phyloP scores from a whole-genome alignment of 2,888 invertebrate species.

The Dendrolimus pini region DNA sequence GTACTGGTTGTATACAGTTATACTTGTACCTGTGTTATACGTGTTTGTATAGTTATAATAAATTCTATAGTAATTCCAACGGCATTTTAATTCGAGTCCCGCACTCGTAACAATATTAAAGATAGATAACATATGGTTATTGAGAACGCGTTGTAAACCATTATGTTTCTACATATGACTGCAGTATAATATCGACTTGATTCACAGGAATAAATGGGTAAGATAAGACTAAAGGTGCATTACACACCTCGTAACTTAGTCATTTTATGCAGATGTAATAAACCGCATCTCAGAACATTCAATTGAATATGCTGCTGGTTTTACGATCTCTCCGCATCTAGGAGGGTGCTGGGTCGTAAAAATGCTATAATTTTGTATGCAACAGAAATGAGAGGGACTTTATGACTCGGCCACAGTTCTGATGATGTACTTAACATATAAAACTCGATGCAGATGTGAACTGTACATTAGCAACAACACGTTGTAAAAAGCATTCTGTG shows the following conservation, averaged over 20 bases:
- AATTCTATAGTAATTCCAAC: too few species aligned
- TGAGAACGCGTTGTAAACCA: too few species aligned
- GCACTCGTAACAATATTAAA: too few species aligned
- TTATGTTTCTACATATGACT: too few species aligned
- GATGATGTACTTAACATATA: constrained; percentile 17
- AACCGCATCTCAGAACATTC: constrained; percentile 37
- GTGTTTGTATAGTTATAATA: too few species aligned
- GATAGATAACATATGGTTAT: too few species aligned
- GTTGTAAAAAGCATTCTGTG: not conserved
- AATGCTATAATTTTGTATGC: constrained; percentile 58
- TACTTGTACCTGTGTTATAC: too few species aligned
- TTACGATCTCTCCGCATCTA: constrained; percentile 45
- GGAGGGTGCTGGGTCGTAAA: constrained; percentile 49
- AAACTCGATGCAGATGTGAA: constrained; percentile 22
- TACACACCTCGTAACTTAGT: constrained; percentile 6
- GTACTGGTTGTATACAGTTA: too few species aligned
- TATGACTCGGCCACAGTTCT: constrained; percentile 2
- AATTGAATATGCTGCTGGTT: constrained; percentile 57
- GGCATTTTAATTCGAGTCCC: too few species aligned
- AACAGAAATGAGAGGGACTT: constrained; percentile 47
- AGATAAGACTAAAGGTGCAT: constrained; percentile 11
- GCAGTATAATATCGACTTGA: too few species aligned
- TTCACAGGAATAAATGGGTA: too few species aligned
- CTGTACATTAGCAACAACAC: constrained; percentile 15
- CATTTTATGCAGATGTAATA: constrained; percentile 44